phyloP scores from a whole-genome alignment of 2,797 vertebrate species.

The Channallabes apus region DNA sequence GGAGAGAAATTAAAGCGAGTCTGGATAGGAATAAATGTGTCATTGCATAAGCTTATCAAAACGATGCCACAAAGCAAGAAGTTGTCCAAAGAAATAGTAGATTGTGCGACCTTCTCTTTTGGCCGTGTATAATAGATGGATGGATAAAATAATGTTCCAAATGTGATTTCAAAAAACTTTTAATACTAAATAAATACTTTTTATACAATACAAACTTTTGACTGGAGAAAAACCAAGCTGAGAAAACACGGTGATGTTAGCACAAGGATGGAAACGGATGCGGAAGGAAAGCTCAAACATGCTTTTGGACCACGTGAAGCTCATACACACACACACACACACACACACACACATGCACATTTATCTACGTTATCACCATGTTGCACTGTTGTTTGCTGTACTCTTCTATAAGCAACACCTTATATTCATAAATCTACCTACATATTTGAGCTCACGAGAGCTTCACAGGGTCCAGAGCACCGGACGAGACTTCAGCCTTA shows the following conservation, averaged over 20 bases:
- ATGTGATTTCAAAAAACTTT: too few species aligned
- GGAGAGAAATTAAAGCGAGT: too few species aligned
- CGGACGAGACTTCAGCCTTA: conserved; percentile 42
- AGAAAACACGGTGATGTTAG: not conserved
- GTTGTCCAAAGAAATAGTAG: too few species aligned
- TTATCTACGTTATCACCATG: conserved; percentile 13
- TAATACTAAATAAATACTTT: too few species aligned
- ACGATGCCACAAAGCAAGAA: too few species aligned
- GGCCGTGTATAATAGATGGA: too few species aligned
- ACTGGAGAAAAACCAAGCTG: not conserved
- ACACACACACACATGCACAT: not conserved
- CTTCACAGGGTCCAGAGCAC: conserved; percentile 55
- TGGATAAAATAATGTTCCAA: too few species aligned
- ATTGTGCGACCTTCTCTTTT: too few species aligned
- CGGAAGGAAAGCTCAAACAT: conserved; percentile 49
- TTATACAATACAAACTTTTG: too few species aligned
- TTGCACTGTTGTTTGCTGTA: not conserved
- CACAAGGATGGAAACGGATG: conserved; percentile 40
- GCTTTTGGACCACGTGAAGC: conserved; percentile 57
- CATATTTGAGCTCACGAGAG: not conserved
- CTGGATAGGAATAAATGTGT: too few species aligned
- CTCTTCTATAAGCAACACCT: not conserved
- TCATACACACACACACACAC: conserved; percentile 28
- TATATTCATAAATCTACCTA: not conserved
- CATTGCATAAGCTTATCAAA: too few species aligned